Conservation (phyloP, 1,140 invertebrate genomes). For the Aphidius gifuensis region DNA sequence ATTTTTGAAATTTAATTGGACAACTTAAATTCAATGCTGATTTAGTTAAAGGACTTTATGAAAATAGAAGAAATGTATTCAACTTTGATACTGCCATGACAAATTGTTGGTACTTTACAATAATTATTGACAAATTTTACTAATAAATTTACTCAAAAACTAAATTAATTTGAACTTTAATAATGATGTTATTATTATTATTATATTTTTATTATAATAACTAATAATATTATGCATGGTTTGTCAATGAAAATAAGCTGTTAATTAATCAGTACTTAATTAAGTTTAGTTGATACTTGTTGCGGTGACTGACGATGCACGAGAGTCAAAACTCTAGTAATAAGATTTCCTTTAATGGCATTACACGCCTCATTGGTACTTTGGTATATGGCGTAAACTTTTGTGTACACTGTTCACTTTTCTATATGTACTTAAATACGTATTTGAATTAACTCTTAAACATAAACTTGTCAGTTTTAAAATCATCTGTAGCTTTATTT, state of each 20-base stretch:
- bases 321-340: conserved; percentile 44
- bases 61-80: too few relatives aligned
- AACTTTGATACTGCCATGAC: too few relatives aligned
- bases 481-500: too few relatives aligned
- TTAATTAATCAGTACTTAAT: conserved; percentile 49
- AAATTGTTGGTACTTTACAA: too few relatives aligned
- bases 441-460: conserved; percentile 1
- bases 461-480: background rate
- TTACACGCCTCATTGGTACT: conserved; percentile 57
- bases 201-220: too few relatives aligned
- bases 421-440: conserved; percentile 48
- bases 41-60: too few relatives aligned
- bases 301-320: conserved; percentile 35
- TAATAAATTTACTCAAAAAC: too few relatives aligned
- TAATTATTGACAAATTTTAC: too few relatives aligned
- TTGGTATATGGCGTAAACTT: conserved; percentile 43
- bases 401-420: conserved; percentile 2
- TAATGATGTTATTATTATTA: too few relatives aligned
- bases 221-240: conserved; percentile 10
- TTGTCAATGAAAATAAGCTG: conserved; percentile 32
- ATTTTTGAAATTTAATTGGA: too few relatives aligned
- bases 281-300: conserved; percentile 46
- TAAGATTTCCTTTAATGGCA: conserved; percentile 55
- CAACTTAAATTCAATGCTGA: too few relatives aligned
- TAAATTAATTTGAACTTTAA: too few relatives aligned